Evolutionary conservation across 2,888 invertebrate species (phyloP).

Genomic region (Orthosia gothica): DNA sequence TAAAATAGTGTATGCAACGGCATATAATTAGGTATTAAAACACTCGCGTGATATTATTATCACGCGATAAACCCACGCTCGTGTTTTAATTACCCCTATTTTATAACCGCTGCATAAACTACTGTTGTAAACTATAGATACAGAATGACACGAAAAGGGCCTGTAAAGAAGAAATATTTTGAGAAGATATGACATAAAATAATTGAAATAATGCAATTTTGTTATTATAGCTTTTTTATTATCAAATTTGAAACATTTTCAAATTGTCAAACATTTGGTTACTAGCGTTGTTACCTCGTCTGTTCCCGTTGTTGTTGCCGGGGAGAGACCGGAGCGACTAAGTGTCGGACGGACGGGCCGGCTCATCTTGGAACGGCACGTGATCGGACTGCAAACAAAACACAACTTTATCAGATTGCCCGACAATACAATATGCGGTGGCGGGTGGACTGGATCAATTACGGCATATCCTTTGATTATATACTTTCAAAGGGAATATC

Average conservation of each 20-base stretch:
- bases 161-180: neutral
- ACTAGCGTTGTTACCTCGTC: constrained; percentile 73
- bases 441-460: neutral
- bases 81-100: too few relatives aligned
- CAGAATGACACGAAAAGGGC: neutral
- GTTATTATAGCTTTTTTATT: too few relatives aligned
- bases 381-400: constrained; percentile 81
- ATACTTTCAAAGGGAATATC: too few relatives aligned
- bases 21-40: too few relatives aligned
- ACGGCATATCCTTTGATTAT: too few relatives aligned
- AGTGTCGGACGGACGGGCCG: constrained; percentile 81
- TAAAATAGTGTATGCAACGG: too few relatives aligned
- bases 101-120: too few relatives aligned
- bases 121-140: too few relatives aligned
- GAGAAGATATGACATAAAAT: neutral
- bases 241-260: too few relatives aligned
- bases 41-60: too few relatives aligned
- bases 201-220: too few relatives aligned
- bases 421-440: neutral
- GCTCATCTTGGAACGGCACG: constrained; percentile 73
- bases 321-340: constrained; percentile 85
- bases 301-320: constrained; percentile 71
- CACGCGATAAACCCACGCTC: too few relatives aligned
- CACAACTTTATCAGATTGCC: neutral
- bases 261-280: neutral